Percentiles rank a stretch among this genome's conserved stretches.
Evolutionary conservation across 1,140 invertebrate species (phyloP).

Genomic region (Melipona quadrifasciata): DNA sequence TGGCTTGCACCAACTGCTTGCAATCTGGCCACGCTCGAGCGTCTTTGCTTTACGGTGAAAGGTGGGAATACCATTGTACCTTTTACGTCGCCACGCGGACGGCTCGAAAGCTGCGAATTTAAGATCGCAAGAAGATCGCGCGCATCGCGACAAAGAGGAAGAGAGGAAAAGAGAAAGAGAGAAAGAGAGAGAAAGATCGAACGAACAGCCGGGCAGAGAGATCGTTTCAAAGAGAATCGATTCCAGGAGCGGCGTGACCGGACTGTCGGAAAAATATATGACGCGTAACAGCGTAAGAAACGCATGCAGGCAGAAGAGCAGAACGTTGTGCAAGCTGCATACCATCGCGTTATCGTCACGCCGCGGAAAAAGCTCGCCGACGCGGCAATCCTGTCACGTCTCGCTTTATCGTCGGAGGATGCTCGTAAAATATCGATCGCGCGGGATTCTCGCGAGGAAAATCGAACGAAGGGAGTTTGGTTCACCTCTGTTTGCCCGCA

Average conservation of each 20-base stretch:
- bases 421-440: conserved; percentile 34
- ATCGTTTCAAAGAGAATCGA: conserved; percentile 52
- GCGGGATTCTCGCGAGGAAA: background rate
- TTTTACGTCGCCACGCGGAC: conserved; percentile 48
- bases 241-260: conserved; percentile 42
- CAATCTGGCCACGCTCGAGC: conserved; percentile 24
- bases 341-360: conserved; percentile 35
- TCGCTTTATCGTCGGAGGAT: background rate
- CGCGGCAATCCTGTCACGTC: conserved; percentile 30
- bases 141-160: no score
- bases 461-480: background rate
- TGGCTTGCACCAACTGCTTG: conserved; percentile 31
- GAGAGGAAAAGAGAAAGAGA: background rate
- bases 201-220: conserved; percentile 22
- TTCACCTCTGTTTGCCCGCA: no score
- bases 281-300: conserved; percentile 14
- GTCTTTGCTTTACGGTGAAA: conserved; percentile 61
- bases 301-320: background rate
- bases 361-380: conserved; percentile 26
- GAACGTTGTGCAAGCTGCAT: conserved; percentile 30
- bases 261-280: conserved; percentile 39
- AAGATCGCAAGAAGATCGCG: conserved; percentile 36
- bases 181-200: background rate
- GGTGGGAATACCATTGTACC: conserved; percentile 65
- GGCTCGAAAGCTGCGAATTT: conserved; percentile 50